A percentile compares a stretch with the other conserved stretches of the same genome.
These are phyloP conservation scores for Lampropteryx suffumata DNA, from an alignment of 2,888 invertebrate species.

Conservation along the genomic window DNA sequence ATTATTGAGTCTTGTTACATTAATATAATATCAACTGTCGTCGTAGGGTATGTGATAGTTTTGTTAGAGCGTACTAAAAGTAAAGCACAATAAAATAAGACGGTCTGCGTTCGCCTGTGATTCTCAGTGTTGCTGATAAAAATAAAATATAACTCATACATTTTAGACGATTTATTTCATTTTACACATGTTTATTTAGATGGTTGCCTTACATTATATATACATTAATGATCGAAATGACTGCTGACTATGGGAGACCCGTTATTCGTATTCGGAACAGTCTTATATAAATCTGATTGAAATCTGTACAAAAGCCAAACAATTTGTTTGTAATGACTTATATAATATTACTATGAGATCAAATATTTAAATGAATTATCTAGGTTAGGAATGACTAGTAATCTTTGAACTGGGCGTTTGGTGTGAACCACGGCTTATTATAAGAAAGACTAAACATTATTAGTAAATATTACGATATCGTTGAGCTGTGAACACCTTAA, in stretches of 20 bases:
- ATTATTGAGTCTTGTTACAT: no score
- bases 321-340: slow-evolving; percentile 44
- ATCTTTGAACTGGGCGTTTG: slow-evolving; percentile 40
- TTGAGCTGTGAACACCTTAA: slow-evolving; percentile 76
- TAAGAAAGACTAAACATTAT: slow-evolving; percentile 30
- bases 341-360: slow-evolving; percentile 49
- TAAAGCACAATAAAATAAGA: no score
- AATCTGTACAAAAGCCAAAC: slow-evolving; percentile 58
- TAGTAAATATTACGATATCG: slow-evolving; percentile 68
- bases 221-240: slow-evolving; percentile 75
- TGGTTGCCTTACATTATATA: slow-evolving; percentile 72
- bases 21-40: no score
- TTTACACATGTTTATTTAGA: slow-evolving; percentile 80
- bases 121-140: background rate
- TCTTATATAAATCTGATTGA: slow-evolving; percentile 60
- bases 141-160: slow-evolving; percentile 46
- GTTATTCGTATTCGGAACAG: slow-evolving; percentile 49
- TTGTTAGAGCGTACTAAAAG: no score
- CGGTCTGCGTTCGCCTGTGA: background rate
- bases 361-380: slow-evolving; percentile 31
- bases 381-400: slow-evolving; percentile 49
- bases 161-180: slow-evolving; percentile 81
- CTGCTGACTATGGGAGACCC: slow-evolving; percentile 46
- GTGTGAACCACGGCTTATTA: slow-evolving; percentile 27
- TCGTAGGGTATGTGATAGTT: no score